Conservation (phyloP, 2,797 vertebrate species). For the Myripristis jacobus region DNA sequence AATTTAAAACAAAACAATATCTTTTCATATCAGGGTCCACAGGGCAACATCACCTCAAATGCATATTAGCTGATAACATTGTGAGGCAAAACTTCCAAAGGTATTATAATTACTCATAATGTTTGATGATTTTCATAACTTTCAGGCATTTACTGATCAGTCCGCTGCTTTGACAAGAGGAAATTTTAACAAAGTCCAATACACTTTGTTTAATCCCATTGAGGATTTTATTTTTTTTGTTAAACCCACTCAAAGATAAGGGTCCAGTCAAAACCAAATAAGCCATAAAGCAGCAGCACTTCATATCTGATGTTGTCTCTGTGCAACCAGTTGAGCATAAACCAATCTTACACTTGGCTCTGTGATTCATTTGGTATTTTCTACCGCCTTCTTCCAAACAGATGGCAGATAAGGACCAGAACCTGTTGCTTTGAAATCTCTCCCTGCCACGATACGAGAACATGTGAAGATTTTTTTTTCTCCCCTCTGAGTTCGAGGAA, state of each 20-base stretch:
- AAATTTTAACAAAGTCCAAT: constrained; percentile 4
- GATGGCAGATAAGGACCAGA: constrained; percentile 70
- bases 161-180: not conserved
- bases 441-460: constrained; percentile 9
- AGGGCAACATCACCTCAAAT: too few species aligned
- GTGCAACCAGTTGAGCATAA: constrained; percentile 68
- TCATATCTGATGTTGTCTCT: constrained; percentile 72
- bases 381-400: constrained; percentile 70
- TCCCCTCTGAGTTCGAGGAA: constrained; percentile 5
- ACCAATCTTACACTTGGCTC: constrained; percentile 67
- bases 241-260: constrained; percentile 55
- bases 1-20: too few species aligned
- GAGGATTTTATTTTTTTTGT: constrained; percentile 53
- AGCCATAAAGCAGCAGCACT: constrained; percentile 51
- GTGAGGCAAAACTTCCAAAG: not conserved
- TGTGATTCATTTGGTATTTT: constrained; percentile 76
- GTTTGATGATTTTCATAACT: constrained; percentile 9
- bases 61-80: not conserved
- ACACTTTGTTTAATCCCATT: constrained; percentile 47
- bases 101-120: not conserved
- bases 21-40: too few species aligned
- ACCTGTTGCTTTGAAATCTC: constrained; percentile 52
- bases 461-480: not conserved
- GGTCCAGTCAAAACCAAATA: constrained; percentile 53
- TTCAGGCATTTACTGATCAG: constrained; percentile 15